Evolutionary conservation across 37 sponge, comb jelly and placozoan species (phyloP).

Genomic region (Axinella damicornis): DNA sequence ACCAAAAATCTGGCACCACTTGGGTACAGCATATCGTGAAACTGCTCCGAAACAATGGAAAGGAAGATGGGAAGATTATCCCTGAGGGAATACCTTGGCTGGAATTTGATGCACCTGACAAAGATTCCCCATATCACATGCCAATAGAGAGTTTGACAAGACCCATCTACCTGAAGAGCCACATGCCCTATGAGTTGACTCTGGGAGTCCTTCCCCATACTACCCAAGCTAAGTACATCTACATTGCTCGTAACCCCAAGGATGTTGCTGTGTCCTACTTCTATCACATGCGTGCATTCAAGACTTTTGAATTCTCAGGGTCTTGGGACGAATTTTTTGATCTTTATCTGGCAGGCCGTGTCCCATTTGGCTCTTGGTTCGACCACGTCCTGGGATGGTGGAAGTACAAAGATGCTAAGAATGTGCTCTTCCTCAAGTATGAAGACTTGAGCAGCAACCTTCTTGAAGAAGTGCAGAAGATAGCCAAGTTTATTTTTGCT

Average conservation of each 20-base stretch:
- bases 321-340: slow-evolving; percentile 31
- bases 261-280: slow-evolving; percentile 60
- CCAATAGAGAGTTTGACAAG: no score
- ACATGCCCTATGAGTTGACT: slow-evolving; percentile 27
- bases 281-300: slow-evolving; percentile 48
- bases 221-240: slow-evolving; percentile 57
- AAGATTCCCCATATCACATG: no score
- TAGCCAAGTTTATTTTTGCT: slow-evolving; percentile 16
- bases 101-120: neutral
- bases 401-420: slow-evolving; percentile 19
- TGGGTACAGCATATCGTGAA: slow-evolving; percentile 17
- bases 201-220: slow-evolving; percentile 25
- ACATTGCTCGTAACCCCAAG: slow-evolving; percentile 57
- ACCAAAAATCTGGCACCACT: slow-evolving; percentile 12
- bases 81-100: slow-evolving; percentile 2
- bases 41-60: neutral
- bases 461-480: neutral
- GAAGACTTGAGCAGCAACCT: slow-evolving; percentile 45
- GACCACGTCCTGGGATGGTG: slow-evolving; percentile 52
- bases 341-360: slow-evolving; percentile 19
- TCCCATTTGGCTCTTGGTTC: slow-evolving; percentile 48
- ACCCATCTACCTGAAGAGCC: slow-evolving; percentile 54
- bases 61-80: neutral
- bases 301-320: neutral
- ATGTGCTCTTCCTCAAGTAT: slow-evolving; percentile 45